A percentile compares a stretch with the other conserved stretches of the same genome.
These are phyloP conservation scores for Cinara cedri DNA, from an alignment of 2,888 invertebrate genomes.

Conservation along the genomic window DNA sequence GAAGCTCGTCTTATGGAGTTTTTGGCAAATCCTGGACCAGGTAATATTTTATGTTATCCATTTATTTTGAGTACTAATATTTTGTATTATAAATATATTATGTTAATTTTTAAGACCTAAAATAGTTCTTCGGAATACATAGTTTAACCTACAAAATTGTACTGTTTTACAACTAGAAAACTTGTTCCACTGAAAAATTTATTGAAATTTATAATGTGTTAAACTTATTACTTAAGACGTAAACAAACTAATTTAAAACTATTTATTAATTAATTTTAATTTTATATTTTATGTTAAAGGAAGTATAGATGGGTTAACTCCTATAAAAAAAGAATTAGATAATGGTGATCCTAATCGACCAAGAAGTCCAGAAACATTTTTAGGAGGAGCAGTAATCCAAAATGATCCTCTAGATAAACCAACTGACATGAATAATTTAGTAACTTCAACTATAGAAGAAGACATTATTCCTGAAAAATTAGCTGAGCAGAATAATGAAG, in stretches of 20 bases:
- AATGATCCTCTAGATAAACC: not conserved
- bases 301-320: conserved; percentile 16
- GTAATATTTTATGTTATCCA: conserved; percentile 16
- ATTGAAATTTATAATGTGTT: not conserved
- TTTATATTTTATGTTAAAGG: conserved; percentile 22
- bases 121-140: no score
- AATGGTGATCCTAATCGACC: conserved; percentile 27
- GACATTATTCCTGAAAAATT: conserved; percentile 14
- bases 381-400: not conserved
- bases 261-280: not conserved
- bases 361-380: conserved; percentile 40
- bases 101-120: no score
- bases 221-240: not conserved
- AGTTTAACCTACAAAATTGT: not conserved
- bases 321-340: conserved; percentile 31
- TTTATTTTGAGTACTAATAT: no score
- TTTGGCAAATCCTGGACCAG: conserved; percentile 53
- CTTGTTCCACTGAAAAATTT: not conserved
- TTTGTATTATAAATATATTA: no score
- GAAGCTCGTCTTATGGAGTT: conserved; percentile 55
- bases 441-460: not conserved
- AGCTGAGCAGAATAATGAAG: conserved; percentile 33
- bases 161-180: not conserved
- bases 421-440: not conserved
- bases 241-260: not conserved